phyloP scores from a whole-genome alignment of 2,113 vertebrate genomes.

The Microtus pennsylvanicus region DNA sequence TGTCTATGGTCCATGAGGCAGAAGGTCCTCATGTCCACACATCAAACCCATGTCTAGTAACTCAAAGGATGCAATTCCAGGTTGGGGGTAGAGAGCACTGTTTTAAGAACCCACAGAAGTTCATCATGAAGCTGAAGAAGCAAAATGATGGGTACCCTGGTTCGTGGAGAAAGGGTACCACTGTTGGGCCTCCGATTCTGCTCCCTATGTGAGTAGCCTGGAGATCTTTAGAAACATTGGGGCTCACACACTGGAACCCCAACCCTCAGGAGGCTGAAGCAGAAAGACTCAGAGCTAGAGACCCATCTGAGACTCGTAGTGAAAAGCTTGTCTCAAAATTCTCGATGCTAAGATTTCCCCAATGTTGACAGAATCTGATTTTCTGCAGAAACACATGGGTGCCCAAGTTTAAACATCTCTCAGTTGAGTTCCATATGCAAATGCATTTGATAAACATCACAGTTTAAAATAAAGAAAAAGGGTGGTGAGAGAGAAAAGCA shows the following conservation, averaged over 20 bases:
- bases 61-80: not conserved
- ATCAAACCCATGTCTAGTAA: not conserved
- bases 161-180: not conserved
- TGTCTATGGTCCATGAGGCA: not conserved
- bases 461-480: not conserved
- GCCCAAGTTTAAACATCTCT: not conserved
- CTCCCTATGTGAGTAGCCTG: not conserved
- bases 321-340: not conserved
- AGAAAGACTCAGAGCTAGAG: not conserved
- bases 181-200: not conserved
- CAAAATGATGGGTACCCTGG: not conserved
- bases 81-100: not conserved
- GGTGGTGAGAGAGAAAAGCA: not conserved
- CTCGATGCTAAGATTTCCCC: not conserved
- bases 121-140: not conserved
- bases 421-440: not conserved
- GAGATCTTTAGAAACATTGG: not conserved
- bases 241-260: not conserved
- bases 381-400: not conserved
- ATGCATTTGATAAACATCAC: not conserved
- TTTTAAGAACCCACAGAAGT: not conserved
- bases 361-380: not conserved
- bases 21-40: not conserved
- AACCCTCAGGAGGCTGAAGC: not conserved
- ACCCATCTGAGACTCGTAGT: too few relatives aligned